These are phyloP conservation scores for Ia io DNA, from an alignment of 2,113 vertebrate species.

Conservation along the genomic window DNA sequence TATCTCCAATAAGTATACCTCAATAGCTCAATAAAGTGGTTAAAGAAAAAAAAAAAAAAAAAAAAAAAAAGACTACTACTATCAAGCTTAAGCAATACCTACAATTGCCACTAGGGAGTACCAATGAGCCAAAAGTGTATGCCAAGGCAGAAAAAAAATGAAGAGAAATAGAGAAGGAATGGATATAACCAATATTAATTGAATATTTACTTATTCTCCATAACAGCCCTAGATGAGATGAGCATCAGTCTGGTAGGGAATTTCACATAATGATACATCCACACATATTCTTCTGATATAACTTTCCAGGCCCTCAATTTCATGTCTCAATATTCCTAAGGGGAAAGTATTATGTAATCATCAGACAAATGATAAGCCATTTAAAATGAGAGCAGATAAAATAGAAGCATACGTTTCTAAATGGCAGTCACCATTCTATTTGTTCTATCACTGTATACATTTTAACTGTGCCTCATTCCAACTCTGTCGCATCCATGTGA, in stretches of 20 bases:
- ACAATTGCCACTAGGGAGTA: slow-evolving; percentile 24
- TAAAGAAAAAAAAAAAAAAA: not conserved
- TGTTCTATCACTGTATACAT: not conserved
- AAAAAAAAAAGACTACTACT: not conserved
- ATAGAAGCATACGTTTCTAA: not conserved
- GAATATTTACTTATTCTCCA: not conserved
- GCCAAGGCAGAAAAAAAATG: not conserved
- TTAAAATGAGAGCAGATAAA: not conserved
- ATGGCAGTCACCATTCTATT: not conserved
- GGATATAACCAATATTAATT: not conserved
- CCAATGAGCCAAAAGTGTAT: not conserved
- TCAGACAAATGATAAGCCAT: not conserved
- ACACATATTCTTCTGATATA: not conserved
- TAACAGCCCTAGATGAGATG: not conserved
- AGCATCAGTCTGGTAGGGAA: not conserved
- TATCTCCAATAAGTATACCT: not conserved
- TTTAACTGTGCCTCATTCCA: not conserved
- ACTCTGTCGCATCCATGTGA: not conserved
- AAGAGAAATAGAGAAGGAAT: not conserved
- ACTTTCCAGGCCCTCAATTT: not conserved
- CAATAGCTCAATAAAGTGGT: not conserved
- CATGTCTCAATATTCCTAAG: not conserved
- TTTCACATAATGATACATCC: not conserved
- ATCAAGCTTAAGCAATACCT: not conserved
- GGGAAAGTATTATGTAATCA: not conserved